Percentiles rank a stretch among this genome's conserved stretches.
These are phyloP conservation scores for Dascyllus trimaculatus DNA, from an alignment of 2,113 vertebrate species.

Conservation along the genomic window DNA sequence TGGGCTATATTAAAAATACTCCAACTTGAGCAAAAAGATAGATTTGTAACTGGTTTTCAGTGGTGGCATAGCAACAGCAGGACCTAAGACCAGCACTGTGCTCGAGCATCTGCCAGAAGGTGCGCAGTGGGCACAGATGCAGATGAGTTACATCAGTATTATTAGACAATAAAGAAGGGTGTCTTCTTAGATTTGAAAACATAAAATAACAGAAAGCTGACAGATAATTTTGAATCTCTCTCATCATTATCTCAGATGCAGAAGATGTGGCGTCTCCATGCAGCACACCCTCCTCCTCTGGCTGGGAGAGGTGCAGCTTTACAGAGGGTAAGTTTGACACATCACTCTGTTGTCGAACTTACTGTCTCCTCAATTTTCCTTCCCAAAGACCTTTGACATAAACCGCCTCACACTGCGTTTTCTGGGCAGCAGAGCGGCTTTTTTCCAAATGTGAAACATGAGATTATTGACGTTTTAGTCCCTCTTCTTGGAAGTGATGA, in stretches of 20 bases:
- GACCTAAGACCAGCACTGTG: neutral
- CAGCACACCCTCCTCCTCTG: slow-evolving; percentile 73
- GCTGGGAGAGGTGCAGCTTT: slow-evolving; percentile 82
- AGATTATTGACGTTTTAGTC: slow-evolving; percentile 51
- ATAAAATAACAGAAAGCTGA: neutral
- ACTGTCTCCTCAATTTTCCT: slow-evolving; percentile 15
- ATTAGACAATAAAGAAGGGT: neutral
- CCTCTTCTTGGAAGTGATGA: slow-evolving; percentile 33
- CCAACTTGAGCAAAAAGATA: slow-evolving; percentile 38
- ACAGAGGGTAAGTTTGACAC: slow-evolving; percentile 82
- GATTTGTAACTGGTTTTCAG: slow-evolving; percentile 34
- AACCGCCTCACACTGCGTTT: neutral
- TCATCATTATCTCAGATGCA: slow-evolving; percentile 65
- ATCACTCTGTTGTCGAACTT: slow-evolving; percentile 4
- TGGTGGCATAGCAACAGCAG: slow-evolving; percentile 70
- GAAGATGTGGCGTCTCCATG: slow-evolving; percentile 83
- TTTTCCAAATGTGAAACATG: slow-evolving; percentile 44
- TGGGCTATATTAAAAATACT: slow-evolving; percentile 32
- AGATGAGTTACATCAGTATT: neutral
- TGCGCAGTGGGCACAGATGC: neutral
- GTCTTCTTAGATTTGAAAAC: neutral
- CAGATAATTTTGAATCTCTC: neutral
- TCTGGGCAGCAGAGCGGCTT: neutral
- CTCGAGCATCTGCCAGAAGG: neutral
- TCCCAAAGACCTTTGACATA: slow-evolving; percentile 20